Evolutionary conservation across 2,113 vertebrate species (phyloP).

Genomic region (Onychostoma macrolepis): DNA sequence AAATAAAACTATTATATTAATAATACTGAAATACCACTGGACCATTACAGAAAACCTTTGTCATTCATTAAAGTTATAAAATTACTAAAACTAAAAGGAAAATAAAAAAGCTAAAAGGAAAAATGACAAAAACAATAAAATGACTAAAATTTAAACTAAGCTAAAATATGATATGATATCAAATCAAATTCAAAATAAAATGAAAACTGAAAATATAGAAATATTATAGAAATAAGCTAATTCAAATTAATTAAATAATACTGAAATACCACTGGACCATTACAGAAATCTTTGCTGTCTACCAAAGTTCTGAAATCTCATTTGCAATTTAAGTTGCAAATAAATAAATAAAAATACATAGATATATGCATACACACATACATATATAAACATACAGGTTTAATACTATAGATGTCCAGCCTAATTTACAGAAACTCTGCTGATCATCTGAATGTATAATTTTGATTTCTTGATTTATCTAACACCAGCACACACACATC

Average conservation of each 20-base stretch:
- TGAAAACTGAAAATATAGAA: too few relatives aligned
- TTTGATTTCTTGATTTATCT: conserved; percentile 72
- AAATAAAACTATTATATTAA: not conserved
- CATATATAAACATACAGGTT: not conserved
- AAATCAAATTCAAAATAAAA: not conserved
- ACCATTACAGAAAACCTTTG: not conserved
- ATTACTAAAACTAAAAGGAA: not conserved
- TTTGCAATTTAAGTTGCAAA: not conserved
- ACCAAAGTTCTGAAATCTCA: not conserved
- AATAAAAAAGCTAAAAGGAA: not conserved
- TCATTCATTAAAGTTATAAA: not conserved
- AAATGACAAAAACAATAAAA: too few relatives aligned
- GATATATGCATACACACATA: not conserved
- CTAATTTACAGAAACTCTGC: not conserved
- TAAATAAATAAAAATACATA: not conserved
- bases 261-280: not conserved
- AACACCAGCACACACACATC: conserved; percentile 82
- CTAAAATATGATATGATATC: too few relatives aligned
- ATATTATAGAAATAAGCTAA: not conserved
- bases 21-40: not conserved
- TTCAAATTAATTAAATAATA: not conserved
- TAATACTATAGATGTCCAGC: not conserved
- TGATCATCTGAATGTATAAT: not conserved
- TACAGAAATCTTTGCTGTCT: not conserved
- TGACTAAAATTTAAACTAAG: not conserved